Percentiles rank a stretch among this genome's conserved stretches.
Evolutionary conservation across 2,888 invertebrate species (phyloP).

Genomic region (Altica lythri): DNA sequence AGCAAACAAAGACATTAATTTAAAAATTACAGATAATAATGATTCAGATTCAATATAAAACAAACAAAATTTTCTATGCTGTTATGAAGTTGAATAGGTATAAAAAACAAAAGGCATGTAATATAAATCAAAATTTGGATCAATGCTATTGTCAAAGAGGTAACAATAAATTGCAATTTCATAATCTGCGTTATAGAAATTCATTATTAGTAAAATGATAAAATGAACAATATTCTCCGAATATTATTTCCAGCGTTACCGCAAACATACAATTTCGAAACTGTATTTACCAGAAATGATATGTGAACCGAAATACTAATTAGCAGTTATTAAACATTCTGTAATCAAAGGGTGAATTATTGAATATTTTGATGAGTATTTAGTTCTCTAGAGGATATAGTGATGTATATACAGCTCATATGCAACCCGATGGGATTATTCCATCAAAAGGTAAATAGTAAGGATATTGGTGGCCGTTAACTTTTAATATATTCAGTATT

Average conservation of each 20-base stretch:
- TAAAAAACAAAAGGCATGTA: conserved; percentile 15
- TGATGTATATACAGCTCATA: conserved; percentile 6
- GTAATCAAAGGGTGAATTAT: conserved; percentile 23
- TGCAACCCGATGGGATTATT: conserved; percentile 8
- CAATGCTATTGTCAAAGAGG: background rate
- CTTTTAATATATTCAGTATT: too few relatives aligned
- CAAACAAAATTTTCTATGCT: conserved; percentile 1
- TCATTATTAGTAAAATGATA: conserved; percentile 2
- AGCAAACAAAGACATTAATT: too few relatives aligned
- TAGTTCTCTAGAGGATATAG: conserved; percentile 12
- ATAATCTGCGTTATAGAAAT: conserved; percentile 9
- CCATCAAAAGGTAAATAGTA: conserved; percentile 5
- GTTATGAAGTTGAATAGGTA: conserved; percentile 6
- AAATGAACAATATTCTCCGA: conserved; percentile 1
- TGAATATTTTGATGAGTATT: conserved; percentile 28
- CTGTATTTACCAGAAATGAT: conserved; percentile 15
- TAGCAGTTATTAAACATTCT: conserved; percentile 29
- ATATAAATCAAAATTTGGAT: conserved; percentile 7
- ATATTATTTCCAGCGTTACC: conserved; percentile 20
- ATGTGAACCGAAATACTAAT: conserved; percentile 21
- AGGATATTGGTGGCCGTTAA: conserved; percentile 11
- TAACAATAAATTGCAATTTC: conserved; percentile 1
- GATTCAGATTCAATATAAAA: too few relatives aligned
- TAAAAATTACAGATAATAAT: too few relatives aligned
- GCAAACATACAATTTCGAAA: conserved; percentile 14